phyloP scores from a whole-genome alignment of 2,888 invertebrate species.

The Pristionchus fissidentatus region DNA sequence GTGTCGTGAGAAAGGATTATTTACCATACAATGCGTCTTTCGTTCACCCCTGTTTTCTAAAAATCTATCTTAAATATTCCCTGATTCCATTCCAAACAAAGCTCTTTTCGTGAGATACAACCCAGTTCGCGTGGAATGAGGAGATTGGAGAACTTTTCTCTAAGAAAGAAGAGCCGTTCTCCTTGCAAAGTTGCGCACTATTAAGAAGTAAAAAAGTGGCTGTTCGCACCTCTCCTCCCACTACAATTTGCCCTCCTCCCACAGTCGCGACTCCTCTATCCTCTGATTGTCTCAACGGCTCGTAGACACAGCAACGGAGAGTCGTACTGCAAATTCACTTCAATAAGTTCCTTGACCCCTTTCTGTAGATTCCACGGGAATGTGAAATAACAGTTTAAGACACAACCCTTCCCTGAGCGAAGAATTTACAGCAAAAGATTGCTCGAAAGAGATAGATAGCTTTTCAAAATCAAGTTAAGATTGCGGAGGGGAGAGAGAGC shows the following conservation, averaged over 20 bases:
- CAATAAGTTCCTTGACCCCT: neutral
- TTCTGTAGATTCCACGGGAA: too few species aligned
- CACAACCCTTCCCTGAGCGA: too few species aligned
- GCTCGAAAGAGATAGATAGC: too few species aligned
- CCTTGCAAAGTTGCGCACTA: neutral
- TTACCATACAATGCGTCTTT: too few species aligned
- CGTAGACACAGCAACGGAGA: conserved; percentile 68
- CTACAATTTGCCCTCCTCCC: conserved; percentile 66
- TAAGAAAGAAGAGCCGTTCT: neutral
- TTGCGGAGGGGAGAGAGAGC: too few species aligned
- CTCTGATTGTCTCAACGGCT: conserved; percentile 61
- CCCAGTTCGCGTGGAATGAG: neutral
- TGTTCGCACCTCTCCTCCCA: conserved; percentile 64
- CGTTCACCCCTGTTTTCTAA: neutral
- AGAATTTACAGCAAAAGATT: too few species aligned
- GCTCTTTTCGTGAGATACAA: neutral
- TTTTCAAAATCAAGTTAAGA: too few species aligned
- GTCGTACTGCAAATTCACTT: conserved; percentile 56
- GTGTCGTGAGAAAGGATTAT: neutral
- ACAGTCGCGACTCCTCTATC: conserved; percentile 73
- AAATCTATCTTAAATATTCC: neutral
- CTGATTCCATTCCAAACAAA: too few species aligned
- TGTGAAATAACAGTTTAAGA: too few species aligned
- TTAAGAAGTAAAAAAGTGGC: too few species aligned
- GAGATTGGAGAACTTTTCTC: neutral